phyloP scores from a whole-genome alignment of 2,113 vertebrate genomes.

The Pagrus major region DNA sequence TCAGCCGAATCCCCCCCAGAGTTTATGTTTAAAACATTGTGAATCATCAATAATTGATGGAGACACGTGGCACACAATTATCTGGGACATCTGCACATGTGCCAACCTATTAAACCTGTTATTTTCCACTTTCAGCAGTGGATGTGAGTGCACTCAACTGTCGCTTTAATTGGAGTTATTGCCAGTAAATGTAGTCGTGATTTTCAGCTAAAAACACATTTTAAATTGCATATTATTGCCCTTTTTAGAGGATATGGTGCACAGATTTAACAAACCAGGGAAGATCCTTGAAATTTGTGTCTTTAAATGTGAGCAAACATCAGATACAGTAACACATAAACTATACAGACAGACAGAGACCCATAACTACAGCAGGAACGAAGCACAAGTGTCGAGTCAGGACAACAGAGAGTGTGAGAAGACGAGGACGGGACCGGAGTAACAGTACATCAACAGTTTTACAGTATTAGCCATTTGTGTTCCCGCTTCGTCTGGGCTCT shows the following conservation, averaged over 20 bases:
- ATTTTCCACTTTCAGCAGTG: not conserved
- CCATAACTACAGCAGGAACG: conserved; percentile 26
- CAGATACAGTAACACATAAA: conserved; percentile 43
- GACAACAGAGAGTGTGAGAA: not conserved
- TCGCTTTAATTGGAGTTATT: conserved; percentile 17
- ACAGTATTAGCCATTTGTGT: conserved; percentile 37
- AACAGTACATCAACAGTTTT: conserved; percentile 33
- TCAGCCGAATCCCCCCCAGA: not conserved
- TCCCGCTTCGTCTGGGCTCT: conserved; percentile 6
- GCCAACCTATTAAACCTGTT: conserved; percentile 12
- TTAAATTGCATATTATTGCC: conserved; percentile 55
- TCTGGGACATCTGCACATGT: conserved; percentile 8
- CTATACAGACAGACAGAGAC: conserved; percentile 44
- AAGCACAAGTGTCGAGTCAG: conserved; percentile 39
- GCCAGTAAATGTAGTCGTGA: not conserved
- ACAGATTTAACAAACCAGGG: not conserved
- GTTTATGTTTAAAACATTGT: conserved; percentile 1
- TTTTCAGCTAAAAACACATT: not conserved
- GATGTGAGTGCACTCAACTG: not conserved
- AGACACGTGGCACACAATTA: not conserved
- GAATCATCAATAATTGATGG: conserved; percentile 14
- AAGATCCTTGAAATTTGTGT: not conserved
- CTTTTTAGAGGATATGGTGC: not conserved
- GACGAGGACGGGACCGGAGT: not conserved
- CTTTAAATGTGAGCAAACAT: conserved; percentile 52